Conservation (phyloP, 2,888 invertebrate genomes). For the Epinotia nisella region DNA sequence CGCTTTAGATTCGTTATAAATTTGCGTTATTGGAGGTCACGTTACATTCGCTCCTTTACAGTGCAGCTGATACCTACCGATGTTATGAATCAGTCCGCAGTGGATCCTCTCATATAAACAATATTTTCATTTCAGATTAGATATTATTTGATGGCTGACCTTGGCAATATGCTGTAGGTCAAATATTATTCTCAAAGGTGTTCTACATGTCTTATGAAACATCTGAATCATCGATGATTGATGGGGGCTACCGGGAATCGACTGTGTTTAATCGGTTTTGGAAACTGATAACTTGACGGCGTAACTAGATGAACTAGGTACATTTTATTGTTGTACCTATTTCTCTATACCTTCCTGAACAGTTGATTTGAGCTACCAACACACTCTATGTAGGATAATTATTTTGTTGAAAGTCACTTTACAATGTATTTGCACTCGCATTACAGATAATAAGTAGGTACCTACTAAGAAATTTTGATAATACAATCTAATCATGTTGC, state of each 20-base stretch:
- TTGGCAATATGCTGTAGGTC: conserved; percentile 5
- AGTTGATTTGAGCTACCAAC: neutral
- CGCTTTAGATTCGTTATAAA: no score
- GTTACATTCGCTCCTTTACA: no score
- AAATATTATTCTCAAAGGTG: conserved; percentile 16
- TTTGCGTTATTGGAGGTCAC: no score
- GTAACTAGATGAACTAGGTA: no score
- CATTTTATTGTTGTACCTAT: neutral
- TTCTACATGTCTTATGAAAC: no score
- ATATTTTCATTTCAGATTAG: conserved; percentile 23
- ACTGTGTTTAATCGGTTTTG: neutral
- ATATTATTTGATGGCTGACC: conserved; percentile 16
- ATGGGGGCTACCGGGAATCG: neutral
- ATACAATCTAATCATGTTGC: neutral
- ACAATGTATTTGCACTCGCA: no score
- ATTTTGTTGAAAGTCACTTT: no score
- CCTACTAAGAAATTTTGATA: neutral
- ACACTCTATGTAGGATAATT: neutral
- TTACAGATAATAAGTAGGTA: no score
- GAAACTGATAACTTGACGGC: neutral
- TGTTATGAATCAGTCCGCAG: no score
- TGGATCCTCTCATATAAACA: conserved; percentile 2
- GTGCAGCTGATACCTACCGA: no score
- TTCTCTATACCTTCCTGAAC: neutral
- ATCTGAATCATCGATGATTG: neutral